These are phyloP conservation scores for Gephyroberyx darwinii DNA, from an alignment of 2,797 vertebrate genomes.

Conservation along the genomic window DNA sequence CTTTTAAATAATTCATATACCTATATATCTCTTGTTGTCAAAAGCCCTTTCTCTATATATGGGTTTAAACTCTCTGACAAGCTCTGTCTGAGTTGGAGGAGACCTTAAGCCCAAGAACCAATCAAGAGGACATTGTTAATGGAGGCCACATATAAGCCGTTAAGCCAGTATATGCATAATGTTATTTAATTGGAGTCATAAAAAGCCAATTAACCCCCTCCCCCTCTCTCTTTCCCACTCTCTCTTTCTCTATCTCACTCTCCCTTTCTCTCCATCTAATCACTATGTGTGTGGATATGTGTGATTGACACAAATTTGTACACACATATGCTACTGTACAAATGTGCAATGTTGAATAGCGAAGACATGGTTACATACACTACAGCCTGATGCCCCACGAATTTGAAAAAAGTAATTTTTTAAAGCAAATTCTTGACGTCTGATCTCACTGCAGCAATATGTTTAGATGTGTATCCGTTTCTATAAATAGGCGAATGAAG, in stretches of 20 bases:
- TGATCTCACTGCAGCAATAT: constrained; percentile 22
- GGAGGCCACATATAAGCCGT: constrained; percentile 86
- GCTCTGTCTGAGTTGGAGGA: constrained; percentile 72
- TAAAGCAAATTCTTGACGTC: constrained; percentile 18
- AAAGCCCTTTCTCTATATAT: constrained; percentile 54
- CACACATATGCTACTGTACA: constrained; percentile 26
- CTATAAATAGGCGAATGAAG: constrained; percentile 50
- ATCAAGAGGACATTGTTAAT: constrained; percentile 88
- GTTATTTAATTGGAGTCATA: constrained; percentile 90
- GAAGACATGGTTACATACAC: constrained; percentile 32
- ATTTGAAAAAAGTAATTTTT: constrained; percentile 17
- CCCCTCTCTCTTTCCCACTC: constrained; percentile 49
- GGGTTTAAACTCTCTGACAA: constrained; percentile 74
- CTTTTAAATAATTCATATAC: constrained; percentile 69
- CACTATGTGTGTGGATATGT: constrained; percentile 26
- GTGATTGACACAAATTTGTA: constrained; percentile 49
- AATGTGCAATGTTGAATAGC: constrained; percentile 5
- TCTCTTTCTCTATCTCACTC: constrained; percentile 37
- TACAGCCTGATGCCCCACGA: constrained; percentile 4
- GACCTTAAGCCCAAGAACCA: constrained; percentile 85
- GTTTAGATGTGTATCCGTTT: constrained; percentile 33
- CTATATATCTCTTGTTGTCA: constrained; percentile 60
- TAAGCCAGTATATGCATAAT: constrained; percentile 88
- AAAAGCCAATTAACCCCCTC: constrained; percentile 87
- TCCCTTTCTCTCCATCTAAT: constrained; percentile 64